Percentiles rank a stretch among this genome's conserved stretches.
phyloP scores from a whole-genome alignment of 2,888 invertebrate genomes.

The Diarsia brunnea region DNA sequence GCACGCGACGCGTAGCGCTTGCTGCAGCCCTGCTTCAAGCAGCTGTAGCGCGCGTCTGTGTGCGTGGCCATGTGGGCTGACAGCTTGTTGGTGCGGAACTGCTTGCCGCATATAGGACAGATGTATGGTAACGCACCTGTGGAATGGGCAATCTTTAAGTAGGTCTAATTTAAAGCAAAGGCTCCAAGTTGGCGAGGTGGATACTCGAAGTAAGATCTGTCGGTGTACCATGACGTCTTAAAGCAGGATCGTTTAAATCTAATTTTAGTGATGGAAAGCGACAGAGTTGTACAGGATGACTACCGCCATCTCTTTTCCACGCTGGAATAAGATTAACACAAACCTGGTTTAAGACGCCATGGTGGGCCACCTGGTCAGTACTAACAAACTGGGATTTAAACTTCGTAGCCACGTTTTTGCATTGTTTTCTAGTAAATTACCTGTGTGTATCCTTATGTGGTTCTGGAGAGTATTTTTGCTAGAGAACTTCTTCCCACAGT shows the following conservation, averaged over 20 bases:
- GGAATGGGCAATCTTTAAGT: background rate
- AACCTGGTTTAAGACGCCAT: no score
- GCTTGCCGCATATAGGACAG: conserved; percentile 81
- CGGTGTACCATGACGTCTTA: no score
- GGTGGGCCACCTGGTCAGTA: background rate
- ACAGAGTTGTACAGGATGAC: no score
- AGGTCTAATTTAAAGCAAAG: background rate
- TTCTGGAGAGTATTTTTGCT: conserved; percentile 77
- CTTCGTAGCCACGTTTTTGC: background rate
- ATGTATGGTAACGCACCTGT: conserved; percentile 82
- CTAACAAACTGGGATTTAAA: no score
- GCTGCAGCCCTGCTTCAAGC: conserved; percentile 58
- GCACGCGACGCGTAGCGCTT: conserved; percentile 61
- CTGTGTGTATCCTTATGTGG: conserved; percentile 80
- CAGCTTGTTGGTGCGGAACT: conserved; percentile 84
- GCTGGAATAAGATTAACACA: no score
- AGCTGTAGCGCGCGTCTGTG: conserved; percentile 60
- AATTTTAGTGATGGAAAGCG: no score
- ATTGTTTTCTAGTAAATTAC: conserved; percentile 55
- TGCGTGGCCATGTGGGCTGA: conserved; percentile 77
- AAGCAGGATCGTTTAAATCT: no score
- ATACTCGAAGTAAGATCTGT: background rate
- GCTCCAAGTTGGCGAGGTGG: background rate
- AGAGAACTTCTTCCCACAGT: conserved; percentile 79
- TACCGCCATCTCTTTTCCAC: no score